Evolutionary conservation across 1,140 invertebrate genomes (phyloP).

Genomic region (Sitophilus oryzae): DNA sequence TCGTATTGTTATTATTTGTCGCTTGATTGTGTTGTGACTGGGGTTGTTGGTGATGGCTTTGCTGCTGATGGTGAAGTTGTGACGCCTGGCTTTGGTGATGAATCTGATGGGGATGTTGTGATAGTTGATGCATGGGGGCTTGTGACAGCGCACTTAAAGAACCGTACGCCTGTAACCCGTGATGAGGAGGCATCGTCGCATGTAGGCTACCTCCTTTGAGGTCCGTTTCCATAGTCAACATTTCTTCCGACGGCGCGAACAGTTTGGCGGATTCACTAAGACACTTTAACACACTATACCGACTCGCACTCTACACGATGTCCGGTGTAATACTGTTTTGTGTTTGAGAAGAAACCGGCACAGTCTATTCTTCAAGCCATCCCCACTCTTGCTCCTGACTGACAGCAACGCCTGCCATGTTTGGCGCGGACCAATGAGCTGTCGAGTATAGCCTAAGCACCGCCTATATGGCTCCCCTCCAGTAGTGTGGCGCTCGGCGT

Average conservation of each 20-base stretch:
- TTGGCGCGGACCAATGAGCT: constrained; percentile 33
- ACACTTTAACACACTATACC: constrained; percentile 29
- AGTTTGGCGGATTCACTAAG: constrained; percentile 40
- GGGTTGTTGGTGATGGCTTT: constrained; percentile 45
- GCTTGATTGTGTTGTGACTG: constrained; percentile 36
- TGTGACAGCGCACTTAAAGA: constrained; percentile 62
- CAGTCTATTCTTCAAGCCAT: constrained; percentile 31
- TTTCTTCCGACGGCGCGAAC: constrained; percentile 51
- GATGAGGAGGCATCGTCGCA: constrained; percentile 73
- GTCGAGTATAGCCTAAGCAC: constrained; percentile 21
- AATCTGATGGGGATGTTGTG: constrained; percentile 51
- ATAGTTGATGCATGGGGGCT: constrained; percentile 53
- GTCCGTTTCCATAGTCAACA: constrained; percentile 85
- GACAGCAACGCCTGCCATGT: constrained; percentile 43
- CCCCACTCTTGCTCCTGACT: constrained; percentile 36
- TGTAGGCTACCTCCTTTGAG: constrained; percentile 77
- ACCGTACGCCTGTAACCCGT: constrained; percentile 62
- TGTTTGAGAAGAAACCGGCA: constrained; percentile 28
- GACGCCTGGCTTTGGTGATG: constrained; percentile 52
- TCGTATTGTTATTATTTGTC: constrained; percentile 64
- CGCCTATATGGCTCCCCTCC: constrained; percentile 18
- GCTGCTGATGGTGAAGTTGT: constrained; percentile 50
- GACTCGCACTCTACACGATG: constrained; percentile 33
- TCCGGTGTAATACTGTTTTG: constrained; percentile 38
- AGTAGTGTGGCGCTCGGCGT: constrained; percentile 14